Evolutionary conservation across 2,888 invertebrate genomes (phyloP), one percentile per base, ranked within the genome.

Genomic region (Petrolisthes cinctipes): DNA sequence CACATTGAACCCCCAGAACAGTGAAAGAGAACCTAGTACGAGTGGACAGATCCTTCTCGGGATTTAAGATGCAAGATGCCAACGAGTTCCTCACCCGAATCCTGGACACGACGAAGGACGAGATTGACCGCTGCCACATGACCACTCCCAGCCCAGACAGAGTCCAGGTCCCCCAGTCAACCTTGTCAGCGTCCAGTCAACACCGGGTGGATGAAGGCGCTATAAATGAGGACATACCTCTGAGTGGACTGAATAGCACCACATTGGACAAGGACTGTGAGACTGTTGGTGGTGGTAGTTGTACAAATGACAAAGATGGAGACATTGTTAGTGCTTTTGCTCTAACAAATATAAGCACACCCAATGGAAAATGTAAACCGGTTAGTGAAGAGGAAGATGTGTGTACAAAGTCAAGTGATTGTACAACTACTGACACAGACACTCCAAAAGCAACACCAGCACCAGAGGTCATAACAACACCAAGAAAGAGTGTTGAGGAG

Each of bases 11-110:
- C 57, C 79, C 4, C 88, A 90, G 90, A 73, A 87, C 76, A n/a
- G 57, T 90, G 20, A 90, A 90, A 76, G 88, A 90, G 68, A 90
- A 88, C 82, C 82, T 90, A 14, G 90, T 88, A 66, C 85, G 86
- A 54, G 84, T 89, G 23, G 91, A 91, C 85, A 86, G 86, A 68
- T 89, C 90, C 23, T 91, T 91, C 80, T 83, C 86, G n/a, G 91
- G 91, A 9, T 89, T 66, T 37, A 89, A 91, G 56, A 91, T 91
- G 91, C 91, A 91, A 61, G 91, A 91, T 85, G 91, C 91, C 68
- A 91, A 91, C 85, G 91, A 91, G 81, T 91, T 91, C 68, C 88
- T 91, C 51, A 90, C 90, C 5, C 86, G 86, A 20, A 82, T 91
- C n/a, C 87, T 91, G 37, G 91, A 91, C 71, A 89, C 89, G 4